A percentile compares a stretch with the other conserved stretches of the same genome.
These are phyloP conservation scores for Punctoribates punctum DNA, from an alignment of 2,888 invertebrate species.

Conservation along the genomic window DNA sequence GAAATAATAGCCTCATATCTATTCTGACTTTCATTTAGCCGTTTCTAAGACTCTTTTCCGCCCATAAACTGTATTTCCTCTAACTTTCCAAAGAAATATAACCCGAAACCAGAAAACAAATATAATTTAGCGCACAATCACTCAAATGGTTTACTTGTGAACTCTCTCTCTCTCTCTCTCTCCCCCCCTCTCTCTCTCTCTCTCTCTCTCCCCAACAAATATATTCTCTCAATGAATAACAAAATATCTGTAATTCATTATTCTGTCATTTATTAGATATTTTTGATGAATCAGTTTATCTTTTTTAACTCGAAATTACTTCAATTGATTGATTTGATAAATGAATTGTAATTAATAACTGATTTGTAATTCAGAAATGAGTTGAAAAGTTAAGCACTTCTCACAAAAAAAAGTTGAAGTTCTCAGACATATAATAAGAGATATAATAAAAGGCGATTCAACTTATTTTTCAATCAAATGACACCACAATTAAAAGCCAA, in stretches of 20 bases:
- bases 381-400: neutral
- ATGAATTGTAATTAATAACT: neutral
- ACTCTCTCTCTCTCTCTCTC: neutral
- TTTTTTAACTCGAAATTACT: neutral
- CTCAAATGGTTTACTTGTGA: neutral
- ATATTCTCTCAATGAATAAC: too few species aligned
- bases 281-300: neutral
- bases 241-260: neutral
- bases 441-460: too few species aligned
- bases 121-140: neutral
- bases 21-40: neutral
- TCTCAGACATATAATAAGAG: too few species aligned
- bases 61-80: constrained; percentile 22
- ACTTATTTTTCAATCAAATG: neutral
- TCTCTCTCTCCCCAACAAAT: neutral
- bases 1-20: neutral
- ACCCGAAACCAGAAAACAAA: constrained; percentile 22
- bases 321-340: neutral
- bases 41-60: constrained; percentile 32
- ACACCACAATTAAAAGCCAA: neutral
- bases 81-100: constrained; percentile 10
- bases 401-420: neutral
- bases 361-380: constrained; percentile 1
- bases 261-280: neutral
- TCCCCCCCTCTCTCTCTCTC: constrained; percentile 6